Base-by-base conservation (phyloP, 2,797 vertebrate species). In the Falco peregrinus region DNA sequence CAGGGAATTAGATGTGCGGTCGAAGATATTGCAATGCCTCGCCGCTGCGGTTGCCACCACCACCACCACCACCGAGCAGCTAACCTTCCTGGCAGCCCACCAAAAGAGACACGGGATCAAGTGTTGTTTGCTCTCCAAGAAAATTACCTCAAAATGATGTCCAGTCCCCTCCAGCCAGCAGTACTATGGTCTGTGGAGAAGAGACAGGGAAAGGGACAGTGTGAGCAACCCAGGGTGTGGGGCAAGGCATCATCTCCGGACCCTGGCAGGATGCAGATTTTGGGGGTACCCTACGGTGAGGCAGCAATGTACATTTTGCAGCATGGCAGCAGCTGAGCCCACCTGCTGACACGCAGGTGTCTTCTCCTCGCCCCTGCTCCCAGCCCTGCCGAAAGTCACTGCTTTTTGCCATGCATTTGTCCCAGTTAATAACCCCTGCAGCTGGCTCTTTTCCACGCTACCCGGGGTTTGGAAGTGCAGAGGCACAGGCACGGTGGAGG, bases 121-220 rank as follows among this genome's bases (percentile, higher is more conserved):
- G 81, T 67, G 71, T 37, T 95, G 54, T 87, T 94, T 87, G 50
- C 33, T 68, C 50, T 95, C 74, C 81, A 79, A 89, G 64, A 84
- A 94, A 92, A 85, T 84, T 25, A 51, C 82, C 71, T 91, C 4
- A 4, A 80, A 93, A 92, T 59, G 3, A 84, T 48, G 56, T 41
- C 76, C 61, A 79, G 64, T 68, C 35, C 13, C 12, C 60, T 50
- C 57, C 16, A 87, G 63, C 47, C 9, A 11, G 41, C 43, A 87
- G 45, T 35, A 31, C 33, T 45, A 29, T 0, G 1, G 31, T 53
- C 59, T 60, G 45, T 76, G 51, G 41, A 74, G 48, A 89, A 89
- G 41, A 78, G 65, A 86, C 4, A n/a, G 43, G 18, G 12, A 37
- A 50, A 92, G 47, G 47, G 43, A 57, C 18, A 50, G 31, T 73